Percentiles rank a stretch among this genome's conserved stretches.
Conservation (phyloP, 1,140 invertebrate species). For the Aphelinus atriplicis region DNA sequence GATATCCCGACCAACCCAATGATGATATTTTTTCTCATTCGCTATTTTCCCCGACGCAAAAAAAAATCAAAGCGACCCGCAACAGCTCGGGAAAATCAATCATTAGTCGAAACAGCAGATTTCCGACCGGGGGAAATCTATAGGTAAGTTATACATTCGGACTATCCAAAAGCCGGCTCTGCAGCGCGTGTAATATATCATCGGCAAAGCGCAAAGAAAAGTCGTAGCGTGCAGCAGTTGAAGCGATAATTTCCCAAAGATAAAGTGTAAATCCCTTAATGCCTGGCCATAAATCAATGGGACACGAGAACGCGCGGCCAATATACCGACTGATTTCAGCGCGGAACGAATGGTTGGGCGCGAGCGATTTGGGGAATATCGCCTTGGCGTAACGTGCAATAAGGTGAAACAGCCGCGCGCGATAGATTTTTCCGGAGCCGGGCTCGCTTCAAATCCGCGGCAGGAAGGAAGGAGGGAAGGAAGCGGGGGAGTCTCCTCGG, state of each 20-base stretch:
- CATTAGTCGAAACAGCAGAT: not conserved
- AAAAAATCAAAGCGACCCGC: too few relatives aligned
- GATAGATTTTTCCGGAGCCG: too few relatives aligned
- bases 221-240: not conserved
- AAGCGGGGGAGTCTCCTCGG: not conserved
- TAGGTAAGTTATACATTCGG: too few relatives aligned
- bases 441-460: too few relatives aligned
- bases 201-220: not conserved
- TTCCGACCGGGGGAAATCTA: not conserved
- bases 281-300: constrained; percentile 9
- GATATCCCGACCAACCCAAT: too few relatives aligned
- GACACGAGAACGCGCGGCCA: too few relatives aligned
- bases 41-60: too few relatives aligned
- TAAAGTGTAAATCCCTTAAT: constrained; percentile 26
- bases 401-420: too few relatives aligned
- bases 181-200: too few relatives aligned
- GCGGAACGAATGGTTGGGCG: not conserved
- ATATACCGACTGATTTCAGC: not conserved
- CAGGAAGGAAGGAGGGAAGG: not conserved
- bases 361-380: constrained; percentile 19
- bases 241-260: constrained; percentile 19
- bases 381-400: not conserved
- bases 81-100: not conserved
- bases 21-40: too few relatives aligned
- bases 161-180: too few relatives aligned